Conservation (phyloP, 1,140 invertebrate species). For the Drosophila kohkoa region DNA sequence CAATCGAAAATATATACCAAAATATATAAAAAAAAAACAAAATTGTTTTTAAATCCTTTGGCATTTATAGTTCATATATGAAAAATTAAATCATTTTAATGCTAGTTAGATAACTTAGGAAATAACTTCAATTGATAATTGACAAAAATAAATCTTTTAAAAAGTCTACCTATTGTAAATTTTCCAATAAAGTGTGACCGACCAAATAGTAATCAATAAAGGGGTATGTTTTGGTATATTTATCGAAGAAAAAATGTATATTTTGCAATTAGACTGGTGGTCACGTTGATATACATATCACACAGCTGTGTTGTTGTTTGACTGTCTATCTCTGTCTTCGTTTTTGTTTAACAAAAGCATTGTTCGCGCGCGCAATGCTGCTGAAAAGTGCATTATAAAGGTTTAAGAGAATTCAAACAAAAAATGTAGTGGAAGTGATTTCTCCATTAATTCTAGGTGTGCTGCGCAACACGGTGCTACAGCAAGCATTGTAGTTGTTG, state of each 20-base stretch:
- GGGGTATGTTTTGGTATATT: neutral
- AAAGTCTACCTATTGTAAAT: too few relatives aligned
- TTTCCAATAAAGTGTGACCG: neutral
- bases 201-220: neutral
- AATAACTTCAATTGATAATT: too few relatives aligned
- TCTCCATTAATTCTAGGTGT: constrained; percentile 47
- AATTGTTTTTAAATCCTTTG: too few relatives aligned
- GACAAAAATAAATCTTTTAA: too few relatives aligned
- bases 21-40: too few relatives aligned
- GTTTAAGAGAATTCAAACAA: constrained; percentile 26
- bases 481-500: constrained; percentile 50
- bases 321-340: constrained; percentile 67
- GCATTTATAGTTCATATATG: too few relatives aligned
- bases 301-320: constrained; percentile 75
- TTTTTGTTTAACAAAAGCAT: constrained; percentile 76
- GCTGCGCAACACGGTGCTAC: constrained; percentile 72
- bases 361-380: constrained; percentile 74
- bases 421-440: constrained; percentile 59
- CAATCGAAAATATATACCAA: too few relatives aligned
- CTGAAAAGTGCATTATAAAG: constrained; percentile 51
- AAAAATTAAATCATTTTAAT: too few relatives aligned
- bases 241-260: neutral
- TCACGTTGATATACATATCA: constrained; percentile 37
- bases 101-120: too few relatives aligned
- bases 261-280: constrained; percentile 3